A percentile compares a stretch with the other conserved stretches of the same genome.
Conservation (phyloP, 64 coral and sea anemone species). For the Montipora efflorescens region DNA sequence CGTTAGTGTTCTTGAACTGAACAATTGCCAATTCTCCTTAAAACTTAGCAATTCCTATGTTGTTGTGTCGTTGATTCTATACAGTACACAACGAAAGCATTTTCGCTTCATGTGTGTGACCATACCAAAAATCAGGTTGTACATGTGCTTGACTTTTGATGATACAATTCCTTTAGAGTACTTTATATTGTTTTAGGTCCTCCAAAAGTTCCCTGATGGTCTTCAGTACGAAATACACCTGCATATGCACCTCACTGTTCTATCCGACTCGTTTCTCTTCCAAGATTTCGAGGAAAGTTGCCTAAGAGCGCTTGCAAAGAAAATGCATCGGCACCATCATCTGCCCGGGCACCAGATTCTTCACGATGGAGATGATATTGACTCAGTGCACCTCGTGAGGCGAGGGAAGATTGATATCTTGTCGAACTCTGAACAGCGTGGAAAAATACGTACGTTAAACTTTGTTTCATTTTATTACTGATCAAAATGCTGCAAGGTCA, state of each 20-base stretch:
- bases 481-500: neutral
- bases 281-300: constrained; percentile 61
- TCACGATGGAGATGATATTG: constrained; percentile 83
- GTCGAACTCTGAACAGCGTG: constrained; percentile 44
- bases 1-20: too few relatives aligned
- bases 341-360: constrained; percentile 88
- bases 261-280: constrained; percentile 91
- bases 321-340: constrained; percentile 92
- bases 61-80: neutral
- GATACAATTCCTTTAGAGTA: too few relatives aligned
- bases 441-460: constrained; percentile 77
- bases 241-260: constrained; percentile 92
- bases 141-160: neutral
- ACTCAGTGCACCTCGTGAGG: constrained; percentile 85
- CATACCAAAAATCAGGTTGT: too few relatives aligned
- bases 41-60: too few relatives aligned
- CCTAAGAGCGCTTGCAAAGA: constrained; percentile 80
- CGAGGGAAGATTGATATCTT: constrained; percentile 91
- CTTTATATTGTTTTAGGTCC: constrained; percentile 65
- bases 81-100: neutral
- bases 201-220: constrained; percentile 91
- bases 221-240: constrained; percentile 96
- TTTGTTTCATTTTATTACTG: neutral
- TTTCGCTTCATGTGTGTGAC: too few relatives aligned
- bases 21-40: too few relatives aligned